Evolutionary conservation across 1,140 invertebrate genomes (phyloP).

Genomic region (Venturia canescens): DNA sequence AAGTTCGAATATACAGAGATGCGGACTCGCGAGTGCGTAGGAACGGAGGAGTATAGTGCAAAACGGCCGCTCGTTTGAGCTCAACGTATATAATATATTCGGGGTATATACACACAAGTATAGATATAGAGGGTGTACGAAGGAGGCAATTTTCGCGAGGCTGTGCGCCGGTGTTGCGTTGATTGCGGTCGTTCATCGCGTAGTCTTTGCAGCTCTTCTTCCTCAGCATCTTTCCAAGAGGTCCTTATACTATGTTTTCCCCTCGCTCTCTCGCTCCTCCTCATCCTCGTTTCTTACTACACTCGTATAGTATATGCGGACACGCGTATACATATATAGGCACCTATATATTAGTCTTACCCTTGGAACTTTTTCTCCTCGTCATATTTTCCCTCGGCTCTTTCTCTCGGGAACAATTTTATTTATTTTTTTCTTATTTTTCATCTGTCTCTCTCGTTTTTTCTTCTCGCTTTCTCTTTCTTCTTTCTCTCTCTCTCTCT

Average conservation of each 20-base stretch:
- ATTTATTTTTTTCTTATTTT: conserved; percentile 40
- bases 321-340: no score
- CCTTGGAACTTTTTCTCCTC: conserved; percentile 40
- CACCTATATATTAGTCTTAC: conserved; percentile 15
- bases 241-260: conserved; percentile 36
- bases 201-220: conserved; percentile 56
- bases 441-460: background rate
- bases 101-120: conserved; percentile 55
- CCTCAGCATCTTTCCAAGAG: conserved; percentile 35
- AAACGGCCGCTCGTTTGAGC: conserved; percentile 38
- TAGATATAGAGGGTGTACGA: conserved; percentile 1
- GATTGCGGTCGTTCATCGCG: conserved; percentile 73
- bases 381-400: conserved; percentile 41
- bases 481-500: conserved; percentile 1
- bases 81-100: conserved; percentile 67
- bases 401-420: conserved; percentile 11
- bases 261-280: conserved; percentile 22
- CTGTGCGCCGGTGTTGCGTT: conserved; percentile 67
- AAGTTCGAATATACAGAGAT: conserved; percentile 22
- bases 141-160: conserved; percentile 68
- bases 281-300: conserved; percentile 33
- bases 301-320: background rate
- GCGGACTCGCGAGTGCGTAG: background rate
- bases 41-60: conserved; percentile 5
- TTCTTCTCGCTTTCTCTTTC: background rate